Evolutionary conservation across 1,140 invertebrate genomes (phyloP).

Genomic region (Tribolium madens): DNA sequence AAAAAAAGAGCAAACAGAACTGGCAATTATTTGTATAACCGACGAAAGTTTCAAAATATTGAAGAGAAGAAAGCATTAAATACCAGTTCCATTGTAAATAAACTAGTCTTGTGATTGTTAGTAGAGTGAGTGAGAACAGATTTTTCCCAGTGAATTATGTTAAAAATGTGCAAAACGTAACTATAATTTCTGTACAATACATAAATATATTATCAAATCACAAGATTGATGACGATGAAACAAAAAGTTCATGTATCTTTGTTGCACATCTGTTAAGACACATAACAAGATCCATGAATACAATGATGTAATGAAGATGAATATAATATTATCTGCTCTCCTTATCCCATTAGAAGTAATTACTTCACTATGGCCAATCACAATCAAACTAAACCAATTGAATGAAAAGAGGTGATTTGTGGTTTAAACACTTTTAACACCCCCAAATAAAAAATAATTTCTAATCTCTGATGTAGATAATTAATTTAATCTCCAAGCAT

Average conservation of each 20-base stretch:
- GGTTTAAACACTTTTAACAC: constrained; percentile 48
- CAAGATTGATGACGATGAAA: constrained; percentile 15
- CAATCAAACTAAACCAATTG: constrained; percentile 45
- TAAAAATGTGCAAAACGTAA: constrained; percentile 48
- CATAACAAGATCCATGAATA: constrained; percentile 3
- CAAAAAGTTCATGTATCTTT: constrained; percentile 5
- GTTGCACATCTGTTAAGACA: background rate
- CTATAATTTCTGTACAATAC: constrained; percentile 42
- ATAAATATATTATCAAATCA: constrained; percentile 36
- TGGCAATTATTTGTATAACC: background rate
- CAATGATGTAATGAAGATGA: constrained; percentile 5
- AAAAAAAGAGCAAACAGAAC: constrained; percentile 10
- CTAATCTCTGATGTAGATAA: constrained; percentile 31
- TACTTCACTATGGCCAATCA: constrained; percentile 41
- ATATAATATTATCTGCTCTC: constrained; percentile 53
- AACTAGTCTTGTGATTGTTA: constrained; percentile 56
- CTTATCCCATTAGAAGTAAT: constrained; percentile 49
- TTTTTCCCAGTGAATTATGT: constrained; percentile 30
- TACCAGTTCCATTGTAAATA: constrained; percentile 8
- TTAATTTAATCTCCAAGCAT: constrained; percentile 5
- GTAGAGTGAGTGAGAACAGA: constrained; percentile 53
- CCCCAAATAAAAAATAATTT: constrained; percentile 46
- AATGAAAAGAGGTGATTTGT: constrained; percentile 46
- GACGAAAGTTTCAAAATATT: constrained; percentile 21
- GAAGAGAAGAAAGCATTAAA: background rate